Evolutionary conservation across 1,140 invertebrate species (phyloP), one percentile per base, ranked within the genome.

Genomic region (Meloidogyne exigua): DNA sequence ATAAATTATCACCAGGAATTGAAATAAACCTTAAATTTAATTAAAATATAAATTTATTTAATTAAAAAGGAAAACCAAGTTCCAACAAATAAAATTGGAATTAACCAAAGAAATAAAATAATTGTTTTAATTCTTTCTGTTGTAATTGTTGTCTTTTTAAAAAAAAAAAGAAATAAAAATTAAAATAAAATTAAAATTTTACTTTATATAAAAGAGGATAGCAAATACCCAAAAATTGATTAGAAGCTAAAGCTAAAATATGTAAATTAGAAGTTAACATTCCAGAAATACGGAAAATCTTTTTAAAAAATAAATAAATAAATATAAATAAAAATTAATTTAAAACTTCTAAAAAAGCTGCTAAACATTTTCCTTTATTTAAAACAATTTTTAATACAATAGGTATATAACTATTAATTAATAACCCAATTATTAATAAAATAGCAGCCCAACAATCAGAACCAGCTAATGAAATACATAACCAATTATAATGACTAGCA

Each of bases 211-310:
- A 78, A 9, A 84, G 76, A 13, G 82, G 82, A 75, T 75, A 82
- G n/a, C 80, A 68, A 28, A 81, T 83, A 28, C 82, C 82, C 25
- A 84, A 39, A 72, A 81, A 84, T 68, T 84, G 82, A 80, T 84
- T 84, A 26, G 82, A 75, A 13, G 82, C 80, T 18, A 84, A 66
- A 13, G 82, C 82, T 23, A 84, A 84, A 21, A 84, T 76, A 63
- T 84, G 82, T 57, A 84, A 49, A 78, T 84, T 79, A 1, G 82
- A 84, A 28, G 82, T 84, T 1, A 84, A 64, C 82, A 84, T 84
- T 57, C 82, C 82, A 12, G 80, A 78, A 26, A 84, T 79, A 13
- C 82, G 77, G 28, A 84, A 81, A 21, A 81, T 81, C 68, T 81
- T 9, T 39, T 9, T 9, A 7, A 39, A 15, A 44, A 44, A 15